Evolutionary conservation across 2,113 vertebrate species (phyloP), one percentile per base, ranked within the genome.

Genomic region (Eolophus roseicapilla): DNA sequence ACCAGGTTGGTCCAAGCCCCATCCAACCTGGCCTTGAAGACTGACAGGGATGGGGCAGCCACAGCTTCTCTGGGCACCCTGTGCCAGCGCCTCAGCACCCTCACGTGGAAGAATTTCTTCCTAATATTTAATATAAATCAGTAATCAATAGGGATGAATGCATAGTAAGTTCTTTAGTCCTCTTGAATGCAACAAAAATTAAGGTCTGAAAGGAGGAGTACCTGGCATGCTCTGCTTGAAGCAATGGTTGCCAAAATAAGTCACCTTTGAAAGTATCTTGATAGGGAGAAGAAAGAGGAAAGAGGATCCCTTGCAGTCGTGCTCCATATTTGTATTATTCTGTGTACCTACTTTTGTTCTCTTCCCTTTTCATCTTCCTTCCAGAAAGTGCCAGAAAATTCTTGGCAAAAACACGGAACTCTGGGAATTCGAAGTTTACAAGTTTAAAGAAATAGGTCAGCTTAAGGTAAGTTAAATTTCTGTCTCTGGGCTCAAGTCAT

Each of bases 391-490:
- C 96, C 99, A 99, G 96, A 99, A 99, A 96, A 99, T 99, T 95
- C 99, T 99, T 79, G 99, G 99, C 47, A 99, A 99, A 98, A 99
- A 99, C 97, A 99, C 99, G 98, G 99, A 99, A 81, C 98, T 99
- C 37, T 99, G 99, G 99, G 99, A 99, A 97, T 99, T 99, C 95
- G 99, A 99, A 98, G 99, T 99, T 47, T 99, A 99, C 97, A 98
- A 99, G 75, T 99, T 99, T 96, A 99, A 99, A 98, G 99, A 99
- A 97, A 99, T 99, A 86, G 99, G 99, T 46, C 99, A 99, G 92
- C 97, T 99, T 70, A 99, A 99, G 98, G 99, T 99, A 97, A 81
- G 95, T 74, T 92, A 44, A 44, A 69, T 68, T 82, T 52, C 16
- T 49, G 2, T 92, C 76, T 82, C 57, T 65, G 29, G 13, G 43